Evolutionary conservation across 2,888 invertebrate species (phyloP).

Genomic region (Drosophila colorata): DNA sequence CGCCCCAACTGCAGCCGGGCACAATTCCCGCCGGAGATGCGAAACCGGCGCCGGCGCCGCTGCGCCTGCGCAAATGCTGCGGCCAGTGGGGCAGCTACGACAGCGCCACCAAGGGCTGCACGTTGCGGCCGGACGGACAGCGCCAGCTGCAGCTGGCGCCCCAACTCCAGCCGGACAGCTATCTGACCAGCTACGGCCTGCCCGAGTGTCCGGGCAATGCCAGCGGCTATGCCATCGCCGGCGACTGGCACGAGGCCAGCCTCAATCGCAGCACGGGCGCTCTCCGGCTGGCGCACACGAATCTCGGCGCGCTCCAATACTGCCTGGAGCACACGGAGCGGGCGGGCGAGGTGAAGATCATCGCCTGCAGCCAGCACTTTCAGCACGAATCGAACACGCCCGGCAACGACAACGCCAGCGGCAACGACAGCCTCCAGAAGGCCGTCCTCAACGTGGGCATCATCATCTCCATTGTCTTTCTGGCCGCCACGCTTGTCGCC

Average conservation of each 20-base stretch:
- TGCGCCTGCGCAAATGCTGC: slow-evolving; percentile 89
- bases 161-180: slow-evolving; percentile 54
- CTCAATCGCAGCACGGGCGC: slow-evolving; percentile 56
- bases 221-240: slow-evolving; percentile 77
- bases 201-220: slow-evolving; percentile 65
- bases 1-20: not conserved
- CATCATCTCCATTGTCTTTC: slow-evolving; percentile 92
- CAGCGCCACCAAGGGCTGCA: slow-evolving; percentile 85
- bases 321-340: slow-evolving; percentile 76
- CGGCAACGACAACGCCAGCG: slow-evolving; percentile 2
- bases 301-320: slow-evolving; percentile 67
- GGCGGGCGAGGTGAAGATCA: slow-evolving; percentile 86
- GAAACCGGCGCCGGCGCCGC: slow-evolving; percentile 15
- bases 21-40: not conserved
- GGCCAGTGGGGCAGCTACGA: slow-evolving; percentile 88
- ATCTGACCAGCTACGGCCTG: slow-evolving; percentile 78
- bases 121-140: slow-evolving; percentile 82
- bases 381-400: slow-evolving; percentile 54
- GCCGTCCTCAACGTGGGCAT: slow-evolving; percentile 91
- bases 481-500: slow-evolving; percentile 92
- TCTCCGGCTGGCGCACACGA: slow-evolving; percentile 64
- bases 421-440: slow-evolving; percentile 86
- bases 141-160: slow-evolving; percentile 66
- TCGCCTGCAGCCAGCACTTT: slow-evolving; percentile 88
- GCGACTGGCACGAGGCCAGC: slow-evolving; percentile 71